These are phyloP conservation scores for Mareca penelope DNA, from an alignment of 2,797 vertebrate genomes.

Conservation along the genomic window DNA sequence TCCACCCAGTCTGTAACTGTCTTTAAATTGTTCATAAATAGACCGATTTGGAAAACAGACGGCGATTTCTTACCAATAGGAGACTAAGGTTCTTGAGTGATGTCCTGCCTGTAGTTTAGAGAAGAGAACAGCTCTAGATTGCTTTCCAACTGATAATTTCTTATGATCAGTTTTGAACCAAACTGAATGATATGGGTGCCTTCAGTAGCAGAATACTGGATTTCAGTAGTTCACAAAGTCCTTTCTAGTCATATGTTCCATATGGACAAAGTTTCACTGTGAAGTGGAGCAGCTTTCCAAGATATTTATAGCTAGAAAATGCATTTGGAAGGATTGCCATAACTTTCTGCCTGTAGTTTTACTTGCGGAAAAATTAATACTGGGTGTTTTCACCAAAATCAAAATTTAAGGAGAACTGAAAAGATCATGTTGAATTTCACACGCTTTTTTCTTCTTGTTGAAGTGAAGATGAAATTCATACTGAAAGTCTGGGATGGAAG, in stretches of 20 bases:
- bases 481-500: neutral
- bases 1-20: neutral
- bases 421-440: constrained; percentile 35
- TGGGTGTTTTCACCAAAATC: constrained; percentile 48
- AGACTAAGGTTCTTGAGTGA: neutral
- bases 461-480: neutral
- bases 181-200: neutral
- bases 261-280: constrained; percentile 54
- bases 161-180: neutral
- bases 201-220: constrained; percentile 5
- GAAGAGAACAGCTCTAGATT: neutral
- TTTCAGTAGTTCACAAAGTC: constrained; percentile 53
- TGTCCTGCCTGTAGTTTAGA: neutral
- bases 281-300: constrained; percentile 45
- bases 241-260: constrained; percentile 62
- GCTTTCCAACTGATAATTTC: neutral
- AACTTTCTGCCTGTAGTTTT: constrained; percentile 44
- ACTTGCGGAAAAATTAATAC: constrained; percentile 56
- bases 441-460: neutral
- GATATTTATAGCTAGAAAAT: constrained; percentile 58
- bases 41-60: neutral
- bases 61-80: neutral
- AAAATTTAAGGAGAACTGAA: constrained; percentile 21
- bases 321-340: constrained; percentile 47
- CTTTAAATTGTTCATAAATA: neutral